Percentiles rank a stretch among this genome's conserved stretches.
These are phyloP conservation scores for Stercorarius parasiticus DNA, from an alignment of 2,113 vertebrate genomes.

Conservation along the genomic window DNA sequence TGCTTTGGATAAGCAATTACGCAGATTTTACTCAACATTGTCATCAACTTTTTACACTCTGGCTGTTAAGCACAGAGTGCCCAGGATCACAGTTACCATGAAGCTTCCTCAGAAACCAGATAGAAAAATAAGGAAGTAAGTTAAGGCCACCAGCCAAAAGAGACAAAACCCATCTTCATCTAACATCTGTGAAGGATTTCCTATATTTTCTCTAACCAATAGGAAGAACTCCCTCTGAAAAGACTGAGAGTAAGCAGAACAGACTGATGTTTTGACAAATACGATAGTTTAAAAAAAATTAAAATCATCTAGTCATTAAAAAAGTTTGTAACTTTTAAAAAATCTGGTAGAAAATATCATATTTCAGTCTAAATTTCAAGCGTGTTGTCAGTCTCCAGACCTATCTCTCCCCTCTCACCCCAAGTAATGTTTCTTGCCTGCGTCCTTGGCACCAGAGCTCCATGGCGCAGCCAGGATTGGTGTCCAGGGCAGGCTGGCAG, in stretches of 20 bases:
- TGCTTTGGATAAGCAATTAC: not conserved
- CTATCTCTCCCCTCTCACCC: not conserved
- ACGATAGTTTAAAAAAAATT: not conserved
- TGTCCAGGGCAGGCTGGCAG: not conserved
- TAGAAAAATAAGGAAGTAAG: not conserved
- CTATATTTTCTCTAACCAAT: not conserved
- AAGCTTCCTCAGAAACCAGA: not conserved
- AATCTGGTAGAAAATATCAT: not conserved
- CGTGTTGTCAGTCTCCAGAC: too few relatives aligned
- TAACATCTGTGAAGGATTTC: not conserved
- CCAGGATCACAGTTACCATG: not conserved
- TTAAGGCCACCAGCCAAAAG: not conserved
- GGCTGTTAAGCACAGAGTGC: not conserved
- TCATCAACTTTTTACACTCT: not conserved
- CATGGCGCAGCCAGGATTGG: rapidly evolving
- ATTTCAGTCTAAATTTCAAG: not conserved
- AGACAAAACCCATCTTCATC: not conserved
- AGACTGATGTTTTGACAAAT: not conserved
- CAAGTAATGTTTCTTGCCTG: not conserved
- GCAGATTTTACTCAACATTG: not conserved
- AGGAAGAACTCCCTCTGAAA: not conserved
- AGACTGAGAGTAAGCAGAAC: not conserved
- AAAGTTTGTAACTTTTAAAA: not conserved
- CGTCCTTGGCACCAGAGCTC: not conserved
- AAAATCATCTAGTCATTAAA: not conserved